These are phyloP conservation scores for Leucoraja erinaceus DNA, from an alignment of 2,113 vertebrate species.

Conservation along the genomic window DNA sequence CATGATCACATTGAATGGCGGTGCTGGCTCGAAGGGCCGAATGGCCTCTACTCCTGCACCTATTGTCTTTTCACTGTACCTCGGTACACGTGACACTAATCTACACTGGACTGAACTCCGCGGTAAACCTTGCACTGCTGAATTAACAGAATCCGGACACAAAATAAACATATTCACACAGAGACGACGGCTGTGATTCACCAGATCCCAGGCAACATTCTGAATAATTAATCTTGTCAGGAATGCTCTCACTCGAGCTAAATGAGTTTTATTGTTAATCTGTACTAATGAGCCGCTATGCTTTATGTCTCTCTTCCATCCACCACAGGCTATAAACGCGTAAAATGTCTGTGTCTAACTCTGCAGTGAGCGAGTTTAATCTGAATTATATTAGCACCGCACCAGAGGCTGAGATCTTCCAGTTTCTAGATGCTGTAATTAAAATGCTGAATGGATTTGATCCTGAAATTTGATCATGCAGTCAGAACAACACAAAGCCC, in stretches of 20 bases:
- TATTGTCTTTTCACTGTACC: too few relatives aligned
- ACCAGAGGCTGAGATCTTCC: background rate
- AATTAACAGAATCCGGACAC: background rate
- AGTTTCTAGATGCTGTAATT: conserved; percentile 20
- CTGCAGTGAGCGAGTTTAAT: conserved; percentile 4
- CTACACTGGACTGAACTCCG: too few relatives aligned
- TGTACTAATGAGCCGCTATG: background rate
- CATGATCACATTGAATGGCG: too few relatives aligned
- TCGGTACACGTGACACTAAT: too few relatives aligned
- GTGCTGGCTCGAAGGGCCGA: too few relatives aligned
- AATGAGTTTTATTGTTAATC: conserved; percentile 27
- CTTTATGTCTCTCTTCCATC: background rate
- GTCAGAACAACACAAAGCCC: background rate
- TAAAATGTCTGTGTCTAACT: background rate
- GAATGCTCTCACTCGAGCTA: background rate
- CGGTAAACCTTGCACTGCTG: background rate
- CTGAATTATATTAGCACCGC: conserved; percentile 24
- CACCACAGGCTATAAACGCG: background rate
- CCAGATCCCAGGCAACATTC: background rate
- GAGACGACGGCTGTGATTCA: background rate
- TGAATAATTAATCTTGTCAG: background rate
- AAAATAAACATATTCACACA: background rate
- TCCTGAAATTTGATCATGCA: conserved; percentile 28
- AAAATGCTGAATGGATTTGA: conserved; percentile 32
- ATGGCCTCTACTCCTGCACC: too few relatives aligned